Evolutionary conservation across 2,797 vertebrate genomes (phyloP).

Genomic region (Valencia hispanica): DNA sequence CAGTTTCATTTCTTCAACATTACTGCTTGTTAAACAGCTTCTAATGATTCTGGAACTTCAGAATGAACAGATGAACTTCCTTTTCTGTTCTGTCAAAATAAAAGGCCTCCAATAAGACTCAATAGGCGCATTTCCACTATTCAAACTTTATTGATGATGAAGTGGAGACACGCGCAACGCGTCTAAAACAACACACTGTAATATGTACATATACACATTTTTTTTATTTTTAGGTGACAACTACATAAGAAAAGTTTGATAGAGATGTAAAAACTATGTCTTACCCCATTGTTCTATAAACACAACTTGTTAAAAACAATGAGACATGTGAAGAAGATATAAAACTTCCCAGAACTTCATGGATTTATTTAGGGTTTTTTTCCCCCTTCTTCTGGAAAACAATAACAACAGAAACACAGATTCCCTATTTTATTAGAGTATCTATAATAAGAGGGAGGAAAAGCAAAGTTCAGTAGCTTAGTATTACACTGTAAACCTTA

Average conservation of each 20-base stretch:
- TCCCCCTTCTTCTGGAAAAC: neutral
- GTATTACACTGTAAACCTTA: neutral
- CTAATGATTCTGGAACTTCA: accelerated
- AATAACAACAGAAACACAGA: neutral
- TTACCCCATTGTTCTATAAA: neutral
- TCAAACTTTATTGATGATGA: too few relatives aligned
- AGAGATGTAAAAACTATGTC: neutral
- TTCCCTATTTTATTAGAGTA: neutral
- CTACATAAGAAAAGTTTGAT: neutral
- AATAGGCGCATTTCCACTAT: too few relatives aligned
- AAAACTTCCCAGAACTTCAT: neutral
- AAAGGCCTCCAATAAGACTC: neutral
- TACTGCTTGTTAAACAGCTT: neutral
- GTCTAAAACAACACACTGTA: too few relatives aligned
- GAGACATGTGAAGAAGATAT: too few relatives aligned
- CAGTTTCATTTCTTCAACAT: constrained; percentile 57
- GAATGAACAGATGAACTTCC: neutral
- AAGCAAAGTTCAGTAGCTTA: neutral
- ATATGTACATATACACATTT: neutral
- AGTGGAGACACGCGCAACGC: too few relatives aligned
- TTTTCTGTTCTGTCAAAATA: constrained; percentile 44
- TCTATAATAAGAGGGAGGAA: neutral
- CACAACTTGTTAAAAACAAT: too few relatives aligned
- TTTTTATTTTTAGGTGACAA: neutral
- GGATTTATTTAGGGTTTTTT: neutral